Evolutionary conservation across 1,140 invertebrate genomes (phyloP).

Genomic region (Nomia melanderi): DNA sequence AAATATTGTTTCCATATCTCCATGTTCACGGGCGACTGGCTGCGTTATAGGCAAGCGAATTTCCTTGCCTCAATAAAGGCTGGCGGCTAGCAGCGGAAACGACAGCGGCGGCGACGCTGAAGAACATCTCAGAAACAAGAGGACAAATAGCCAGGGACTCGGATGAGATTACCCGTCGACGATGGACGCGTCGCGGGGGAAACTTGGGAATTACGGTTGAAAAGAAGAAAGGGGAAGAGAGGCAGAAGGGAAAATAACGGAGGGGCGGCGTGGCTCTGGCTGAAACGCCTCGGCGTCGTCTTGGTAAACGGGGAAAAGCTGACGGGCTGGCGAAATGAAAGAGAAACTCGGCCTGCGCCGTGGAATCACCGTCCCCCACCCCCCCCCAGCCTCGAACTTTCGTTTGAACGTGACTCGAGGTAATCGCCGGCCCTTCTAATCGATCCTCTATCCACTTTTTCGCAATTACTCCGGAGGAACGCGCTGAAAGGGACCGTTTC

Average conservation of each 20-base stretch:
- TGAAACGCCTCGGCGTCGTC: background rate
- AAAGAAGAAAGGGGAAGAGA: conserved; percentile 4
- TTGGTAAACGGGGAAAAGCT: background rate
- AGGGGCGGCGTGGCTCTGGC: background rate
- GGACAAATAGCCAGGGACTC: conserved; percentile 3
- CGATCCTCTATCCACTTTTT: background rate
- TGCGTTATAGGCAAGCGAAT: too few species aligned
- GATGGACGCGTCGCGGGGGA: conserved; percentile 28
- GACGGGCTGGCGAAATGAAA: background rate
- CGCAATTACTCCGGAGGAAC: too few species aligned
- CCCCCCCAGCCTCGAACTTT: background rate
- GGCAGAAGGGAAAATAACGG: conserved; percentile 8
- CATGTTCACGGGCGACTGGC: too few species aligned
- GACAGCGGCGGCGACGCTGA: background rate
- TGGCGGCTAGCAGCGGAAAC: too few species aligned
- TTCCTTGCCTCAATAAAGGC: too few species aligned
- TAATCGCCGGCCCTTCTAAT: background rate
- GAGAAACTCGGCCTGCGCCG: background rate
- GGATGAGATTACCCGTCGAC: conserved; percentile 47
- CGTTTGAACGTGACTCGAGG: background rate
- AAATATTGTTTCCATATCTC: too few species aligned
- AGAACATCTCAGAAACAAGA: conserved; percentile 1
- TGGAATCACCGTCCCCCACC: background rate
- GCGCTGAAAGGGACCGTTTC: too few species aligned
- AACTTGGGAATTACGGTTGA: conserved; percentile 23